These are phyloP conservation scores for Dendrocopos noguchii DNA, from an alignment of 2,113 vertebrate species.

Conservation along the genomic window DNA sequence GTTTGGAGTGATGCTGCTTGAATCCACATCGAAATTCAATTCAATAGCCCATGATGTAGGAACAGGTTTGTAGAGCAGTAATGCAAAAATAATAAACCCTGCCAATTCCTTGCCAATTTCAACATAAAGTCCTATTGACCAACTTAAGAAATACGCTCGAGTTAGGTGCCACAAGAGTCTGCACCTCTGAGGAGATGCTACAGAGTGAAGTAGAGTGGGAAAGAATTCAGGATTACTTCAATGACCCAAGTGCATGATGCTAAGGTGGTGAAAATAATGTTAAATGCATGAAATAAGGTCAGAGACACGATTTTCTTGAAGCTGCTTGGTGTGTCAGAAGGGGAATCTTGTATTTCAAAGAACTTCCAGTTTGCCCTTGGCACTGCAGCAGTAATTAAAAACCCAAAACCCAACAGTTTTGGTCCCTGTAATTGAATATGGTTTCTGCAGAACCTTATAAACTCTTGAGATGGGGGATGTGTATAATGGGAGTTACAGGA, in stretches of 20 bases:
- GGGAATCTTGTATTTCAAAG: neutral
- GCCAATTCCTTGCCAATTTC: neutral
- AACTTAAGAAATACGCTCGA: neutral
- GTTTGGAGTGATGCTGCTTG: neutral
- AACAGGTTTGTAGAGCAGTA: neutral
- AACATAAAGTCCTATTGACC: neutral
- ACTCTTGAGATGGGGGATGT: neutral
- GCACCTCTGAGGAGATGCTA: neutral
- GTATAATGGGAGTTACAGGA: neutral
- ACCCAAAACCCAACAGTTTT: neutral
- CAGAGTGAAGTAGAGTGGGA: neutral
- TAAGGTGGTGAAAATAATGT: neutral
- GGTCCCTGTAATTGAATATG: neutral
- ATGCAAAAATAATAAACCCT: neutral
- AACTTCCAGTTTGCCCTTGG: constrained; percentile 5
- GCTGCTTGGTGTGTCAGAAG: neutral
- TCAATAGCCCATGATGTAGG: neutral
- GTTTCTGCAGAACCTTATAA: neutral
- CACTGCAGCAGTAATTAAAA: neutral
- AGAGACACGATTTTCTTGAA: neutral
- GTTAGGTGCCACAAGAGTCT: neutral
- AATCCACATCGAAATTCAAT: neutral
- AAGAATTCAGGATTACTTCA: neutral
- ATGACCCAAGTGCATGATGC: neutral
- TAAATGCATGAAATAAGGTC: constrained; percentile 20